Conservation (phyloP, 53 echinoderm and acorn worm genomes). For the Arbacia lixula region DNA sequence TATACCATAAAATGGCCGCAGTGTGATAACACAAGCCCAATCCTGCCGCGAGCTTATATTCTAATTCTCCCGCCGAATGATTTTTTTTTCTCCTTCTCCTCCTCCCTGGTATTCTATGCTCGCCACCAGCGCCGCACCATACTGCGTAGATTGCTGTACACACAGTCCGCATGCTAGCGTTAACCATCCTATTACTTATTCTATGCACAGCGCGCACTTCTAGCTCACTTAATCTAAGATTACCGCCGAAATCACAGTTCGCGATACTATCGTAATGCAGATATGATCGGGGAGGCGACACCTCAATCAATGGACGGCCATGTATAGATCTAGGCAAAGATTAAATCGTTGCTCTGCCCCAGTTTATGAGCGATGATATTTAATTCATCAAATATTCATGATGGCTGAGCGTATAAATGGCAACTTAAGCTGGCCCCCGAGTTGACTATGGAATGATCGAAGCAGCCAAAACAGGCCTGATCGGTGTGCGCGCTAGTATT, state of each 20-base stretch:
- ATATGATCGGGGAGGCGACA: not conserved
- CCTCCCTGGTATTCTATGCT: too few relatives aligned
- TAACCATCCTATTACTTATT: too few relatives aligned
- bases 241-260: not conserved
- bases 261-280: slow-evolving; percentile 11
- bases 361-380: slow-evolving; percentile 25
- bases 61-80: not conserved
- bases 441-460: not conserved
- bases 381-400: slow-evolving; percentile 36
- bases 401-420: slow-evolving; percentile 15
- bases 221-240: slow-evolving; percentile 13
- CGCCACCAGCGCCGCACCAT: too few relatives aligned
- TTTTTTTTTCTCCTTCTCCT: not conserved
- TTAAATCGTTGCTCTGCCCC: not conserved
- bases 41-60: slow-evolving; percentile 21
- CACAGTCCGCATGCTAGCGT: too few relatives aligned
- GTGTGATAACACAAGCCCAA: slow-evolving; percentile 8
- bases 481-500: slow-evolving; percentile 11
- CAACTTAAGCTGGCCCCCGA: not conserved
- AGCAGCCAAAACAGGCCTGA: not conserved
- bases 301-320: not conserved
- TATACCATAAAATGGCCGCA: slow-evolving; percentile 24
- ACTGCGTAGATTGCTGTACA: too few relatives aligned
- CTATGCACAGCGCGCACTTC: not conserved
- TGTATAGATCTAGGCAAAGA: not conserved